Evolutionary conservation across 2,888 invertebrate genomes (phyloP).

Genomic region (Drosophila testacea): DNA sequence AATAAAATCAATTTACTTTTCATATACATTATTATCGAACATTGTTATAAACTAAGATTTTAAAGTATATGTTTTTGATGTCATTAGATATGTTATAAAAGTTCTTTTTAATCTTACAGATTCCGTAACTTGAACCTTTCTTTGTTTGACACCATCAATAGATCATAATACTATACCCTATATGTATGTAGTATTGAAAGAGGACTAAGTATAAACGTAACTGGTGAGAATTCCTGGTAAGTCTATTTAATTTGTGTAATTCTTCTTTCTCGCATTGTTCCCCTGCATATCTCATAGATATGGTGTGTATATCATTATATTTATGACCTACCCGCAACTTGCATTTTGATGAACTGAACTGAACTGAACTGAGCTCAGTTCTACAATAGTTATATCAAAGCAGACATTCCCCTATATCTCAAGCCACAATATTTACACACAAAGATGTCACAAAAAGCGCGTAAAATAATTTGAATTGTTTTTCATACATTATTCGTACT

Average conservation of each 20-base stretch:
- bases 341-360: conserved; percentile 5
- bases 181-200: not conserved
- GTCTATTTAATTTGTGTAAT: conserved; percentile 8
- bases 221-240: conserved; percentile 12
- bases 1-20: too few relatives aligned
- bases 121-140: too few relatives aligned
- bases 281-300: conserved; percentile 1
- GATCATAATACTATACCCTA: not conserved
- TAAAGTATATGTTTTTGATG: too few relatives aligned
- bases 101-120: too few relatives aligned
- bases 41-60: too few relatives aligned
- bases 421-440: conserved; percentile 48
- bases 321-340: conserved; percentile 9
- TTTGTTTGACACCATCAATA: too few relatives aligned
- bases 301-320: conserved; percentile 8
- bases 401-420: conserved; percentile 3
- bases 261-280: not conserved
- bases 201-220: not conserved
- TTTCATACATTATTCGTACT: not conserved
- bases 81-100: too few relatives aligned
- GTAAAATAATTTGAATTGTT: conserved; percentile 29
- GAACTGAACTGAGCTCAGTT: too few relatives aligned
- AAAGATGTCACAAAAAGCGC: conserved; percentile 34
- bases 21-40: too few relatives aligned
- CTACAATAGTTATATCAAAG: too few relatives aligned